A percentile compares a stretch with the other conserved stretches of the same genome.
phyloP scores from a whole-genome alignment of 2,888 invertebrate genomes.

The Hemithea aestivaria region DNA sequence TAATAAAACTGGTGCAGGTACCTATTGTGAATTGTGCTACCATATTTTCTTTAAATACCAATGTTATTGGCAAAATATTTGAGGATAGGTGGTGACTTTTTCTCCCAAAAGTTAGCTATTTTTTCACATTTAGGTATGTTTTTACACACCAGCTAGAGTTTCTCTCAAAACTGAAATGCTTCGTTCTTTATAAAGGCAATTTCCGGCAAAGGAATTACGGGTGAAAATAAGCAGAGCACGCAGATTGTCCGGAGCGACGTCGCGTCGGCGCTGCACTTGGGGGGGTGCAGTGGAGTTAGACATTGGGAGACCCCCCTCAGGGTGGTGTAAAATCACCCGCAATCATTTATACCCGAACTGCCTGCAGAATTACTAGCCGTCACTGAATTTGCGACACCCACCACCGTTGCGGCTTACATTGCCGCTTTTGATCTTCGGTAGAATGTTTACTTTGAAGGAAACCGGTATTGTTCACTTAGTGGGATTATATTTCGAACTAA shows the following conservation, averaged over 20 bases:
- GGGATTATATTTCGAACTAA: constrained; percentile 8
- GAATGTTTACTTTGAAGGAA: constrained; percentile 3
- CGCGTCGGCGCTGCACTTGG: constrained; percentile 72
- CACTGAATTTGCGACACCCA: constrained; percentile 60
- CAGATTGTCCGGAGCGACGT: constrained; percentile 77
- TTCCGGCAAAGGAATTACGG: constrained; percentile 76
- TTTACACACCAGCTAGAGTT: no score
- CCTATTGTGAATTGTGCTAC: no score
- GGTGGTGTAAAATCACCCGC: constrained; percentile 78
- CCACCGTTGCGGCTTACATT: constrained; percentile 35
- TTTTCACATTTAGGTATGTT: no score
- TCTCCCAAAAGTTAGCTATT: no score
- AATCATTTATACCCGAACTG: constrained; percentile 79
- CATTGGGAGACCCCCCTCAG: constrained; percentile 41
- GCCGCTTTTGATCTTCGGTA: constrained; percentile 15
- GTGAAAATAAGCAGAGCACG: constrained; percentile 78
- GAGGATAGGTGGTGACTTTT: no score
- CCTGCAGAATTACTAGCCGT: constrained; percentile 74
- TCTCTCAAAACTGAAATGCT: constrained; percentile 58
- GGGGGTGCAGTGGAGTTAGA: constrained; percentile 57
- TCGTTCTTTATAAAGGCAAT: constrained; percentile 75
- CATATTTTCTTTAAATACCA: no score
- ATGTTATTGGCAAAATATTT: no score
- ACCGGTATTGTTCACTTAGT: constrained; percentile 5
- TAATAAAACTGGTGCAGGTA: no score